Evolutionary conservation across 1,140 invertebrate species (phyloP), one percentile per base, ranked within the genome.

Genomic region (Oryzaephilus surinamensis): DNA sequence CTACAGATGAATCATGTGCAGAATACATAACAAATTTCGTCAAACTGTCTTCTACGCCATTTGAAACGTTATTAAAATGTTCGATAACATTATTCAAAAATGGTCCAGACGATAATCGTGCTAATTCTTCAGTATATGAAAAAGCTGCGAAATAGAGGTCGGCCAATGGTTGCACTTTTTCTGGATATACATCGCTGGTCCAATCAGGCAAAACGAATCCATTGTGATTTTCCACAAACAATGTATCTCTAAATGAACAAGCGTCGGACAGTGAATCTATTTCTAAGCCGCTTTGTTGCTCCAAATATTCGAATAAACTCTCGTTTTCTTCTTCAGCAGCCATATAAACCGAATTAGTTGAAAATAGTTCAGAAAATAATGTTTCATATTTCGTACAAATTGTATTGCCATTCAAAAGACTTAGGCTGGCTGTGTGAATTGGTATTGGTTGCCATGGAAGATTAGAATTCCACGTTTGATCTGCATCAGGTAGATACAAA

Each of bases 191-290:
- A 33, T 54, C 50, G 34, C 71, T 57, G 0, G 81, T 80, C 84
- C 84, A 90, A 7, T 71, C 61, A 0, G 84, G 85, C 24, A 89
- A 60, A 8, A 74, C 74, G 39, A 74, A 74, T 49, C 86, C 85
- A 10, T 6, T 6, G 49, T 76, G 50, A 37, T 57, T 66, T 60
- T 88, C 82, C 48, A 88, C 83, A 30, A 65, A 71, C 13, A 88
- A 60, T 11, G 63, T 73, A 51, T 76, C 76, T 52, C 80, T 84
- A 11, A 88, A 58, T 59, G 51, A 69, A 60, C 31, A 82, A 76
- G 50, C 70, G 67, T 4, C 61, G 57, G 3, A 76, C 75, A 3
- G 69, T 60, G 16, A 67, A 52, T n/a, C 81, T 50, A 36, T 68
- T 65, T 11, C n/a, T n/a, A n/a, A n/a, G n/a, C n/a, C n/a, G n/a